Evolutionary conservation across 2,113 vertebrate species (phyloP), one percentile per base, ranked within the genome.

Genomic region (Phrynocephalus versicolor): DNA sequence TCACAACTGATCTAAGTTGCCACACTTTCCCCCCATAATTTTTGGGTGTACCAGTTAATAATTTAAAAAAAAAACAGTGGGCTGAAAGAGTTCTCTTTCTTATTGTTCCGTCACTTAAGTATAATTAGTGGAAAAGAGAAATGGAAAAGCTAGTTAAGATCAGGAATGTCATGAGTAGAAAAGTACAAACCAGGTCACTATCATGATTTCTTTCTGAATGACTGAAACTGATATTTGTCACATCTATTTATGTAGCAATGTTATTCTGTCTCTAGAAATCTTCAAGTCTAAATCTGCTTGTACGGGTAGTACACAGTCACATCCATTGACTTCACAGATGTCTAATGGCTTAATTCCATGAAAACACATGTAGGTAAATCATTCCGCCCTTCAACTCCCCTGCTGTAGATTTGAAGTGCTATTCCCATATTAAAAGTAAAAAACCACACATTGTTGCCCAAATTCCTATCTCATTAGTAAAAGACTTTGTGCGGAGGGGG

Each of bases 191-290:
- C 30, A 76, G 64, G 35, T n/a, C n/a, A 60, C 3, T 35, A 13
- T 58, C 10, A 78, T 39, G 4, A 72, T 82, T 87, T 75, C 74
- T 69, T 15, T 79, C 39, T 83, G 90, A 84, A 75, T 25, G 87
- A 73, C 45, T 89, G 83, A 87, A 90, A 57, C 35, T 84, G 23
- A 39, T 83, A 21, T 79, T 70, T 90, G 25, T 85, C 73, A 87
- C 73, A 73, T 60, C 73, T 69, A 87, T 55, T 21, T 0, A 0
- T 87, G 71, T 82, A 89, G 74, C 85, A 81, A 88, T 85, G 69
- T 30, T 21, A 91, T 21, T 51, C 71, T 62, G 89, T n/a, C 81
- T 55, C 41, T 67, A 86, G 69, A 85, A 25, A 77, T 55, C 58
- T 65, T n/a, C n/a, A 70, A 76, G 75, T n/a, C 62, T 35, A 75